Evolutionary conservation across 2,888 invertebrate species (phyloP).

Genomic region (Hypsopygia costalis): DNA sequence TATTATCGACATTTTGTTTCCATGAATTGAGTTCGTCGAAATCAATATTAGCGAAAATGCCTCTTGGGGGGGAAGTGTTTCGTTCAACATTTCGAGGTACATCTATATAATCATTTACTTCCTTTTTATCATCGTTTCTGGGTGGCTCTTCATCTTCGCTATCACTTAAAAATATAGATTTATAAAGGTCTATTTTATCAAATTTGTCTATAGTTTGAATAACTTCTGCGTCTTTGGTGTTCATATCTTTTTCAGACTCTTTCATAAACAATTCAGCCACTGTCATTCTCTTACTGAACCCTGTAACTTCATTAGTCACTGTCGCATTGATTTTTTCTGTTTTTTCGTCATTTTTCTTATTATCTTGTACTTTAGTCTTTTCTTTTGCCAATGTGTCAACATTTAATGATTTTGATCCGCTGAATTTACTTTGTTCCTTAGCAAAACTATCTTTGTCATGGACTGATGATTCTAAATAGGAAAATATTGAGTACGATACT

Average conservation of each 20-base stretch:
- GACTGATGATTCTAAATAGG: slow-evolving; percentile 84
- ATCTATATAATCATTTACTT: slow-evolving; percentile 38
- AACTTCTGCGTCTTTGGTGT: slow-evolving; percentile 40
- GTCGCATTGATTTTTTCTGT: slow-evolving; percentile 10
- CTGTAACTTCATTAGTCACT: slow-evolving; percentile 19
- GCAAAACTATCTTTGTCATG: slow-evolving; percentile 79
- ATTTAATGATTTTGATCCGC: slow-evolving; percentile 59
- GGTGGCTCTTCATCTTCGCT: slow-evolving; percentile 83
- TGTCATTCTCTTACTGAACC: slow-evolving; percentile 59
- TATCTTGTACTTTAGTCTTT: neutral
- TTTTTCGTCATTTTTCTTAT: neutral
- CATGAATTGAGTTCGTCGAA: slow-evolving; percentile 79
- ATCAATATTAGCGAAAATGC: slow-evolving; percentile 85
- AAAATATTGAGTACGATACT: slow-evolving; percentile 87
- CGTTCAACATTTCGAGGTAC: slow-evolving; percentile 79
- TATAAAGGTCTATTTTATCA: slow-evolving; percentile 88
- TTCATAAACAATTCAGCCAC: slow-evolving; percentile 69
- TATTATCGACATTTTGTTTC: slow-evolving; percentile 41
- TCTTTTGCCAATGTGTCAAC: neutral
- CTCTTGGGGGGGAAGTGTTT: slow-evolving; percentile 85
- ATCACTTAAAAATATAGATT: slow-evolving; percentile 92
- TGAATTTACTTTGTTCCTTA: slow-evolving; percentile 63
- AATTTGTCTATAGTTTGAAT: slow-evolving; percentile 69
- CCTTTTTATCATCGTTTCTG: slow-evolving; percentile 31
- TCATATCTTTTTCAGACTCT: slow-evolving; percentile 58